Evolutionary conservation across 2,113 vertebrate genomes (phyloP), one percentile per base, ranked within the genome.

Genomic region (Platichthys flesus): DNA sequence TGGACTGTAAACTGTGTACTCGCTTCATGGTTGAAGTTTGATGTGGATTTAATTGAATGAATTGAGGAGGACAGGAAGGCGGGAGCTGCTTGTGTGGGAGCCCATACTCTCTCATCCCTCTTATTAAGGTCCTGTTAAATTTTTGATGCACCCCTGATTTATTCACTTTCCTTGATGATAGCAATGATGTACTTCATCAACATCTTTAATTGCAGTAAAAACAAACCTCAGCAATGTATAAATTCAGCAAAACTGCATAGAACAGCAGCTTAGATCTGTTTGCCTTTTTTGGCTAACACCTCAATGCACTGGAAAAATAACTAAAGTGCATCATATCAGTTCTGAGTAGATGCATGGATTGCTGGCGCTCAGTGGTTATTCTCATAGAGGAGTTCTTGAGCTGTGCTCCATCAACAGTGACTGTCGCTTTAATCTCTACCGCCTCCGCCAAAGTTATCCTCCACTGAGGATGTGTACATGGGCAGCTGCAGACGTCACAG

Each of bases 161-260:
- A 76, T 83, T 82, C 9, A 31, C 40, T 78, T 79, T 49, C 57
- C 35, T 23, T 26, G n/a, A 78, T 79, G 68, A 75, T 55, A 24
- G 82, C 59, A 57, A 65, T 76, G 28, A 82, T 74, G 57, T 71
- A 68, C 60, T 64, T 71, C 70, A 77, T 81, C 71, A 76, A 77
- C 8, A 0, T 21, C 40, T 81, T 79, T 86, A 81, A 89, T 82
- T 62, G 71, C 61, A 70, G 54, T 58, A 0, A 56, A 67, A 76
- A 8, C 26, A 37, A 2, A 8, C 35, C 9, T 37, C 35, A 7
- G 31, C 31, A 31, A 31, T 31, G 31, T 6, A 31, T 21, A 37
- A 42, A 54, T 20, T 58, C 18, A 60, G 23, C 3, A 74, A 31
- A 31, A 31, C 31, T 31, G 31, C 4, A 13, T 3, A 54, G 40